Conservation (phyloP, 64 coral and sea anemone genomes). For the Exaiptasia diaphana region DNA sequence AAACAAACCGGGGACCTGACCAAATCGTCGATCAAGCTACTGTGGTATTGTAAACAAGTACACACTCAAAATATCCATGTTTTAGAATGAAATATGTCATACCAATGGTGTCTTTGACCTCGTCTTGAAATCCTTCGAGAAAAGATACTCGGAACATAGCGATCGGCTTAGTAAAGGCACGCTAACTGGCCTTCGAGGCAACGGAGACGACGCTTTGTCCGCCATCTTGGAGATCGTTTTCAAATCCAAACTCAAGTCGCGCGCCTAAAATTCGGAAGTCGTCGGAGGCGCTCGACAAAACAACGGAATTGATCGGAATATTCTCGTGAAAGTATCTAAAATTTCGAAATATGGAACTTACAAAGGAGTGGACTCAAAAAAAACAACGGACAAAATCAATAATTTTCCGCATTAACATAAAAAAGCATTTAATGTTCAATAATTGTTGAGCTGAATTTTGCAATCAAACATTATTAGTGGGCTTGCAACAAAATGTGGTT, state of each 20-base stretch:
- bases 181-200: conserved; percentile 73
- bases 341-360: too few species aligned
- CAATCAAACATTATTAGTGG: too few species aligned
- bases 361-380: too few species aligned
- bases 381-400: too few species aligned
- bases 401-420: too few species aligned
- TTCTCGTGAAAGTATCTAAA: background rate
- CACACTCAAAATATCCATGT: background rate
- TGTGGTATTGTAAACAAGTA: too few species aligned
- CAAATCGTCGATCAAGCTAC: too few species aligned
- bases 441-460: too few species aligned
- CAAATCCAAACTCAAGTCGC: conserved; percentile 64
- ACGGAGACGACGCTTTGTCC: conserved; percentile 65
- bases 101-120: conserved; percentile 74
- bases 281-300: conserved; percentile 2
- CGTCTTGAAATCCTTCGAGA: conserved; percentile 24
- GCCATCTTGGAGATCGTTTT: conserved; percentile 87
- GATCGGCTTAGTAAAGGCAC: conserved; percentile 75
- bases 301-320: background rate
- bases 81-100: conserved; percentile 7
- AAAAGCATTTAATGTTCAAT: too few species aligned
- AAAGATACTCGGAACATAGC: conserved; percentile 55
- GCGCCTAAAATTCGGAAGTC: conserved; percentile 76
- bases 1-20: too few species aligned
- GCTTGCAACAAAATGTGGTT: too few species aligned